Conservation (phyloP, 2,888 invertebrate genomes). For the Tethea ocularis region DNA sequence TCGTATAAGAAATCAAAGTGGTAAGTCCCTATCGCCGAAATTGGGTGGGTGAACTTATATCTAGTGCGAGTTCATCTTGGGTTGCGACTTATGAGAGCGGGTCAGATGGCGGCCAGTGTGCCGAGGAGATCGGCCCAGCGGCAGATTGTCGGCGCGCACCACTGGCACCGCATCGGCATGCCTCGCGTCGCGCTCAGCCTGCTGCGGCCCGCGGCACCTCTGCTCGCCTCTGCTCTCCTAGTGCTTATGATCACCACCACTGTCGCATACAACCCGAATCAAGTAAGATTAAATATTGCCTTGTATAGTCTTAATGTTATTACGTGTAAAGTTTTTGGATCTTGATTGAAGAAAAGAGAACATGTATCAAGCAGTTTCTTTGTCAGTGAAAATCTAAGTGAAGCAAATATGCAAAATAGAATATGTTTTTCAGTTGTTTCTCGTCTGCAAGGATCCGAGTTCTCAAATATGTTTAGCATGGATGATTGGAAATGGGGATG, state of each 20-base stretch:
- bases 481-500: conserved; percentile 33
- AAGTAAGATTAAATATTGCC: conserved; percentile 32
- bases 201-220: conserved; percentile 27
- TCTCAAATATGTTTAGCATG: conserved; percentile 49
- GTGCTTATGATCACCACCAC: conserved; percentile 18
- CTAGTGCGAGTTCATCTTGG: conserved; percentile 68
- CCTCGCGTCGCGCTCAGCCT: conserved; percentile 46
- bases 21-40: conserved; percentile 68
- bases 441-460: conserved; percentile 50
- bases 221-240: conserved; percentile 17
- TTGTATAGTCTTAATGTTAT: background rate
- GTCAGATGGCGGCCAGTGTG: conserved; percentile 70
- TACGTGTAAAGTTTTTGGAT: background rate
- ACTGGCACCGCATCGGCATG: conserved; percentile 59
- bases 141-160: conserved; percentile 63
- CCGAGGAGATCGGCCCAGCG: conserved; percentile 39
- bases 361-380: background rate
- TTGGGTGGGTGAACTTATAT: conserved; percentile 81
- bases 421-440: conserved; percentile 44
- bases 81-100: conserved; percentile 56
- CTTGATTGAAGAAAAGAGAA: background rate
- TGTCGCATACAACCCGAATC: conserved; percentile 19
- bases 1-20: conserved; percentile 53
- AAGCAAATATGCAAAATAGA: background rate
- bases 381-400: background rate